These are phyloP conservation scores for Caenorhabditis plicata DNA, from an alignment of 2,888 invertebrate species.

Conservation along the genomic window DNA sequence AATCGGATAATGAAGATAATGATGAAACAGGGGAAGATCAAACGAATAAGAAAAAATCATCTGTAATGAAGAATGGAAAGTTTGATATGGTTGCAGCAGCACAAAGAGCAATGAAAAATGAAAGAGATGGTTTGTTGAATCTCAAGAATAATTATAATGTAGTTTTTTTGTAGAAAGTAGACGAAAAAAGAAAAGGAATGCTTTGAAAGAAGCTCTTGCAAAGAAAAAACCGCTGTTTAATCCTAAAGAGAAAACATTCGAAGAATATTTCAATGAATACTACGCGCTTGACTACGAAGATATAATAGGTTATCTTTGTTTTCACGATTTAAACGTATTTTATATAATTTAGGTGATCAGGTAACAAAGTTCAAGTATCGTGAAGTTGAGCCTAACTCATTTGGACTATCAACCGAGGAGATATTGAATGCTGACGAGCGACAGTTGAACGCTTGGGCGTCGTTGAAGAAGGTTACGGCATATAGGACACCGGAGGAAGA, in stretches of 20 bases:
- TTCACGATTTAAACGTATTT: not conserved
- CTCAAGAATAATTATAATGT: not conserved
- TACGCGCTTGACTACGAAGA: slow-evolving; percentile 94
- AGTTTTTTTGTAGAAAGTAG: slow-evolving; percentile 29
- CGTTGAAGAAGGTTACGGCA: slow-evolving; percentile 75
- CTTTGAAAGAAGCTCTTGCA: slow-evolving; percentile 77
- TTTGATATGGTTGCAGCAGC: slow-evolving; percentile 31
- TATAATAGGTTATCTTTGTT: slow-evolving; percentile 73
- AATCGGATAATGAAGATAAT: slow-evolving; percentile 9
- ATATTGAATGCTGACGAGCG: slow-evolving; percentile 87
- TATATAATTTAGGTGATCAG: slow-evolving; percentile 71
- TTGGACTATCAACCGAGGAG: slow-evolving; percentile 88
- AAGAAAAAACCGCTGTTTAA: slow-evolving; percentile 82
- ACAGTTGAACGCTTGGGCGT: slow-evolving; percentile 92
- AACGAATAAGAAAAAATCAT: slow-evolving; percentile 7
- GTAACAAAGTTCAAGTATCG: slow-evolving; percentile 89
- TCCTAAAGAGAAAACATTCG: slow-evolving; percentile 78
- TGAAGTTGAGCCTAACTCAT: slow-evolving; percentile 82
- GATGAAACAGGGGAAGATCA: slow-evolving; percentile 22
- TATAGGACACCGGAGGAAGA: slow-evolving; percentile 76
- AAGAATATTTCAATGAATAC: slow-evolving; percentile 89
- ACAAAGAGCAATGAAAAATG: slow-evolving; percentile 29
- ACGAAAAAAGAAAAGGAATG: slow-evolving; percentile 67
- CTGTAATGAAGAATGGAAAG: slow-evolving; percentile 21
- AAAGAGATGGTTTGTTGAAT: slow-evolving; percentile 15